Evolutionary conservation across 2,888 invertebrate species (phyloP).

Genomic region (Drosophila rellima): DNA sequence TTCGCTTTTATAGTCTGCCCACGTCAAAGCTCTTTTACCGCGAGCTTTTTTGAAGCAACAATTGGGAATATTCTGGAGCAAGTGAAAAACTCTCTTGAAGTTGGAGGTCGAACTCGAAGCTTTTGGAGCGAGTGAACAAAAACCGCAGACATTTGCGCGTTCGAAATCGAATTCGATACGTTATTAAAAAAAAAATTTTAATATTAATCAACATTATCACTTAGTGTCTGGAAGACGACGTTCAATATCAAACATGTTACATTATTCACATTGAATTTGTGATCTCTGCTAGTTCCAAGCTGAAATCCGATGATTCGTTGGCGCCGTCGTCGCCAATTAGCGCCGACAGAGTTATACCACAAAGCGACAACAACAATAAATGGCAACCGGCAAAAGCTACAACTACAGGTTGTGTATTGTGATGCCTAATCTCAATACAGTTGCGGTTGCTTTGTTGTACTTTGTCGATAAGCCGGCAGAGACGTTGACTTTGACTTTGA

Average conservation of each 20-base stretch:
- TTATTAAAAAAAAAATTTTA: slow-evolving; percentile 10
- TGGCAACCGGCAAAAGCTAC: slow-evolving; percentile 20
- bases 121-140: slow-evolving; percentile 36
- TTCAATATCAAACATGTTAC: slow-evolving; percentile 32
- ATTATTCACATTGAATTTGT: slow-evolving; percentile 26
- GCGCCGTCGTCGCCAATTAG: slow-evolving; percentile 51
- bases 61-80: slow-evolving; percentile 49
- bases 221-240: slow-evolving; percentile 34
- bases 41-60: slow-evolving; percentile 56
- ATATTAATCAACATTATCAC: slow-evolving; percentile 36
- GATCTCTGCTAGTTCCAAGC: slow-evolving; percentile 11
- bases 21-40: slow-evolving; percentile 41
- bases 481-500: slow-evolving; percentile 24
- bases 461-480: slow-evolving; percentile 29
- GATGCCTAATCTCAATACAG: slow-evolving; percentile 33
- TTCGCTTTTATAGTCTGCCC: slow-evolving; percentile 54
- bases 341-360: slow-evolving; percentile 48
- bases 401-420: slow-evolving; percentile 36
- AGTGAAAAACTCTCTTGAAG: slow-evolving; percentile 4
- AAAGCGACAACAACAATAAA: slow-evolving; percentile 37
- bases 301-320: slow-evolving; percentile 47
- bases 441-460: slow-evolving; percentile 47
- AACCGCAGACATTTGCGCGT: slow-evolving; percentile 51
- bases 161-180: slow-evolving; percentile 54
- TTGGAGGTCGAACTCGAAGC: slow-evolving; percentile 29